These are phyloP conservation scores for Cepaea nemoralis DNA, from an alignment of 1,140 invertebrate genomes.

Conservation along the genomic window DNA sequence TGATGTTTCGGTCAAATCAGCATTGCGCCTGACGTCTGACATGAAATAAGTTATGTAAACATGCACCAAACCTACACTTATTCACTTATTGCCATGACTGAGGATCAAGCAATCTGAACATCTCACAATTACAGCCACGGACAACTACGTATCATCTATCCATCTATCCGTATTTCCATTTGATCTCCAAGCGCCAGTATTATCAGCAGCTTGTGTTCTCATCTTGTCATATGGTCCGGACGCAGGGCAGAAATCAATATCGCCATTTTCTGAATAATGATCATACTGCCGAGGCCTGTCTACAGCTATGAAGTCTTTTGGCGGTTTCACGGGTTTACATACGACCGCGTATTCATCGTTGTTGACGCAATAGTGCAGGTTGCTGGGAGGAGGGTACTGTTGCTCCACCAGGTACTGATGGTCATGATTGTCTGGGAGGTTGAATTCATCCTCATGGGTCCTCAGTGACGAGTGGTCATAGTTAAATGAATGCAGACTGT, in stretches of 20 bases:
- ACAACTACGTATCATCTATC: not conserved
- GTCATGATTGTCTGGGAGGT: not conserved
- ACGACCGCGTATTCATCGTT: constrained; percentile 46
- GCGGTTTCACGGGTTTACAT: constrained; percentile 3
- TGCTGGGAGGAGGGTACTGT: not conserved
- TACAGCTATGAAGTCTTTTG: not conserved
- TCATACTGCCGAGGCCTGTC: constrained; percentile 19
- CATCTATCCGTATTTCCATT: not conserved
- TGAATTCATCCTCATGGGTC: not conserved
- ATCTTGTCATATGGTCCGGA: constrained; percentile 43
- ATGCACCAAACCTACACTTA: no score
- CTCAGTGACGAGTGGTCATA: not conserved
- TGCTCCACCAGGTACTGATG: not conserved
- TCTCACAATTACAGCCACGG: not conserved
- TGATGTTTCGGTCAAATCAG: no score
- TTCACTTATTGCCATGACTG: no score
- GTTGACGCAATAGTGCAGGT: constrained; percentile 40
- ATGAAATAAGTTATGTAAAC: no score
- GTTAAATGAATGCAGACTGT: not conserved
- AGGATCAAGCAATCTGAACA: not conserved
- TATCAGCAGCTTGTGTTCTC: not conserved
- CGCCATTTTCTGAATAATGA: not conserved
- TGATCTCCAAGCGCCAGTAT: not conserved
- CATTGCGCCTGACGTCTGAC: no score
- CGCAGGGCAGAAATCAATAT: constrained; percentile 35